These are phyloP conservation scores for Psophia crepitans DNA, from an alignment of 2,113 vertebrate species.

Conservation along the genomic window DNA sequence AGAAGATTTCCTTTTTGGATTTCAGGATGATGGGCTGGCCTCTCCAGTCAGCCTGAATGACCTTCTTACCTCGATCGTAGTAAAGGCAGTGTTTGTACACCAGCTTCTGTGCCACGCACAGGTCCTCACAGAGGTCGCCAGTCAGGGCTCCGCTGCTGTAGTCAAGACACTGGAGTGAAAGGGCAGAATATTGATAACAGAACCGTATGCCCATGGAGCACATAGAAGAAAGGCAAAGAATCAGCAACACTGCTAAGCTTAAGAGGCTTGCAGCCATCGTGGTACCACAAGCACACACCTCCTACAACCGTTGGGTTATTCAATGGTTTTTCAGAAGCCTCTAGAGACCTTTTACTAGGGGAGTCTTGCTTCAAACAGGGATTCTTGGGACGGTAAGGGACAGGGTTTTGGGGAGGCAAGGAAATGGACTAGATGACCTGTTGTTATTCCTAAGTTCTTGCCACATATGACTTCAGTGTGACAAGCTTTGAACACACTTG, in stretches of 20 bases:
- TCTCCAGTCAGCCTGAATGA: constrained; percentile 90
- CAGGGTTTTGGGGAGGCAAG: neutral
- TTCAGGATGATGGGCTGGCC: constrained; percentile 88
- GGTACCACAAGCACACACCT: neutral
- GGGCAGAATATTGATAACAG: neutral
- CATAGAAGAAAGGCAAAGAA: neutral
- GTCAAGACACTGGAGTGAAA: constrained; percentile 84
- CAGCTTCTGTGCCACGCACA: constrained; percentile 83
- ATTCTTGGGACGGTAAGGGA: neutral
- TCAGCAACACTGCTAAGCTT: neutral
- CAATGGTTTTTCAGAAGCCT: neutral
- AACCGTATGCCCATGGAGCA: rapidly evolving
- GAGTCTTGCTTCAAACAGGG: neutral
- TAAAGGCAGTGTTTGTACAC: constrained; percentile 90
- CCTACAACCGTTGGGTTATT: rapidly evolving
- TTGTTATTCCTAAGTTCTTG: neutral
- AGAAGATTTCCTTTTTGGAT: constrained; percentile 91
- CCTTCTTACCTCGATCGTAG: constrained; percentile 93
- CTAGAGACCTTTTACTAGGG: neutral
- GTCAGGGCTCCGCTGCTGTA: constrained; percentile 81
- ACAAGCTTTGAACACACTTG: neutral
- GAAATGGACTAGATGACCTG: neutral
- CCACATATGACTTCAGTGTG: neutral
- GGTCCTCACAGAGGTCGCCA: constrained; percentile 90
- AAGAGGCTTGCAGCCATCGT: neutral